Percentiles rank a stretch among this genome's conserved stretches.
These are phyloP conservation scores for Antheraea pernyi DNA, from an alignment of 1,140 invertebrate species.

Conservation along the genomic window DNA sequence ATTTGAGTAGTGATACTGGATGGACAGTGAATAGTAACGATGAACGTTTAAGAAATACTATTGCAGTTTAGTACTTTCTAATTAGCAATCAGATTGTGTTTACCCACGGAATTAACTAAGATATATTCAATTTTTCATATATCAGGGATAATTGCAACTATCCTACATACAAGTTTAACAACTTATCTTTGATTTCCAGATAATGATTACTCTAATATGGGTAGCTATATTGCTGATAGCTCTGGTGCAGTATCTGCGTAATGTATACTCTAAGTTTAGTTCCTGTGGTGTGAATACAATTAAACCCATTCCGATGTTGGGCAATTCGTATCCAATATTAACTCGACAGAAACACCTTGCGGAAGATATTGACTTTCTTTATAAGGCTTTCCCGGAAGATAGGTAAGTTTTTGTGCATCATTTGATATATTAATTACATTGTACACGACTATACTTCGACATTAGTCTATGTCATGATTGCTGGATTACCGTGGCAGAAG, in stretches of 20 bases:
- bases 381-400: constrained; percentile 34
- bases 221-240: constrained; percentile 23
- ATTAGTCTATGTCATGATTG: no score
- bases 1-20: no score
- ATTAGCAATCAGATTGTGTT: no score
- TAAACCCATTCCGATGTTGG: constrained; percentile 32
- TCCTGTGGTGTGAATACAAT: constrained; percentile 34
- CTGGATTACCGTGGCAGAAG: no score
- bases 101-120: no score
- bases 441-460: no score
- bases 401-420: constrained; percentile 22
- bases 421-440: no score
- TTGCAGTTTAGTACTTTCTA: no score
- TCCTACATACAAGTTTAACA: neutral
- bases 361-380: constrained; percentile 12
- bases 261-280: constrained; percentile 40
- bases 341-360: neutral
- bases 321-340: constrained; percentile 30
- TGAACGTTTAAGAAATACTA: no score
- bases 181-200: neutral
- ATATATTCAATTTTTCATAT: no score
- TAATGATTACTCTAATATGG: constrained; percentile 45
- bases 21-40: no score
- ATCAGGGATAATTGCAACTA: no score
- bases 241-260: constrained; percentile 29